Percentiles rank a stretch among this genome's conserved stretches.
These are phyloP conservation scores for Margarornis squamiger DNA, from an alignment of 2,797 vertebrate species.

Conservation along the genomic window DNA sequence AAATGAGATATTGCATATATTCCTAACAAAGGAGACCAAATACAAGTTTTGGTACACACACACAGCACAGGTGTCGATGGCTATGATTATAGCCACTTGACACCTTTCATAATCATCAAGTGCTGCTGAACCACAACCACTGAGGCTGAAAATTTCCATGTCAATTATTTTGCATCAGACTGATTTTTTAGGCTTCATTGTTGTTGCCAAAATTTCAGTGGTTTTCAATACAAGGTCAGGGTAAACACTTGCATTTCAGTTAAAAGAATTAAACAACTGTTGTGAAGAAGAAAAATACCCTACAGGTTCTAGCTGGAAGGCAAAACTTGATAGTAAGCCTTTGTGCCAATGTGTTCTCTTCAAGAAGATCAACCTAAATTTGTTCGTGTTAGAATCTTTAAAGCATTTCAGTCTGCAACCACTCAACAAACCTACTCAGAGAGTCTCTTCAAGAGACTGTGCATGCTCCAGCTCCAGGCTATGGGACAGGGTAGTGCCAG, in stretches of 20 bases:
- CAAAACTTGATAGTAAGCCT: neutral
- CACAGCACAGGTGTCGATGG: neutral
- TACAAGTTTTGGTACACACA: neutral
- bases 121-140: neutral
- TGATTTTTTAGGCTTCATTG: neutral
- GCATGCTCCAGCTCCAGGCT: neutral
- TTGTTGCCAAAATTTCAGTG: neutral
- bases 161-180: neutral
- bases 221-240: neutral
- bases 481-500: neutral
- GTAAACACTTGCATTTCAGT: neutral
- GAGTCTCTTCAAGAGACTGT: neutral
- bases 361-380: neutral
- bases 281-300: neutral
- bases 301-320: neutral
- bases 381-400: neutral
- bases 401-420: neutral
- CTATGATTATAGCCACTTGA: slow-evolving; percentile 17
- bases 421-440: neutral
- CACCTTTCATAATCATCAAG: neutral
- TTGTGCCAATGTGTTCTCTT: neutral
- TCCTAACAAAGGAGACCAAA: neutral
- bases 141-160: neutral
- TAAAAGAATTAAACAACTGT: neutral
- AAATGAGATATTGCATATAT: neutral